Conservation (phyloP, 2,888 invertebrate species). For the Opisthograptis luteolata region DNA sequence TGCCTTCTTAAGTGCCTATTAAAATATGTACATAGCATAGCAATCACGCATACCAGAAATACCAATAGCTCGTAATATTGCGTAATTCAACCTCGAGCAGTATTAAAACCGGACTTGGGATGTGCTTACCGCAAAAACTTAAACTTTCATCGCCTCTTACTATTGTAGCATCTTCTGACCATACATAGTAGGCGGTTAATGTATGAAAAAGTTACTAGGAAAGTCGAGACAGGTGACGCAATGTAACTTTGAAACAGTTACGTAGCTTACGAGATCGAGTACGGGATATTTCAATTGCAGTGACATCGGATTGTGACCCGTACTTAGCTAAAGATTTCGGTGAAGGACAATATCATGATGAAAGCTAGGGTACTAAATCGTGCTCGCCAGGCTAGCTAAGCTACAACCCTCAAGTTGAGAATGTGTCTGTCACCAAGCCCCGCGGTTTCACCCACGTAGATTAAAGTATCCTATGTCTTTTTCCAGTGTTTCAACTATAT, state of each 20-base stretch:
- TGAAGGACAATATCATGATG: too few relatives aligned
- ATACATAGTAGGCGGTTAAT: constrained; percentile 8
- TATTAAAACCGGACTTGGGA: constrained; percentile 7
- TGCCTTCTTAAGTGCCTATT: too few relatives aligned
- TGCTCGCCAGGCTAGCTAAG: too few relatives aligned
- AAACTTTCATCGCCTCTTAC: constrained; percentile 13
- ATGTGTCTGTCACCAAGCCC: too few relatives aligned
- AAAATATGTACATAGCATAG: neutral
- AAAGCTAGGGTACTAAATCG: too few relatives aligned
- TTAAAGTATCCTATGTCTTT: too few relatives aligned
- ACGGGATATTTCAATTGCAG: too few relatives aligned
- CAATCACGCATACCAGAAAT: neutral
- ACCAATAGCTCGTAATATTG: constrained; percentile 1
- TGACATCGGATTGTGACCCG: too few relatives aligned
- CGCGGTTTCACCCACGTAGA: too few relatives aligned
- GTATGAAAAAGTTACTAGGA: constrained; percentile 20
- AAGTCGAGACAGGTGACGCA: constrained; percentile 9
- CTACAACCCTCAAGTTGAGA: too few relatives aligned
- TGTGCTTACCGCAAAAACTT: constrained; percentile 13
- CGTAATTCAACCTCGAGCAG: neutral
- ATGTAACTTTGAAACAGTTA: constrained; percentile 2
- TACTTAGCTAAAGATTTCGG: too few relatives aligned
- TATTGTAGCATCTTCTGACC: constrained; percentile 7
- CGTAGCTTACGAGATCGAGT: neutral
- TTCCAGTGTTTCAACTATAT: too few relatives aligned